Evolutionary conservation across 2,797 vertebrate genomes (phyloP), one percentile per base, ranked within the genome.

Genomic region (Neopelma chrysocephalum): DNA sequence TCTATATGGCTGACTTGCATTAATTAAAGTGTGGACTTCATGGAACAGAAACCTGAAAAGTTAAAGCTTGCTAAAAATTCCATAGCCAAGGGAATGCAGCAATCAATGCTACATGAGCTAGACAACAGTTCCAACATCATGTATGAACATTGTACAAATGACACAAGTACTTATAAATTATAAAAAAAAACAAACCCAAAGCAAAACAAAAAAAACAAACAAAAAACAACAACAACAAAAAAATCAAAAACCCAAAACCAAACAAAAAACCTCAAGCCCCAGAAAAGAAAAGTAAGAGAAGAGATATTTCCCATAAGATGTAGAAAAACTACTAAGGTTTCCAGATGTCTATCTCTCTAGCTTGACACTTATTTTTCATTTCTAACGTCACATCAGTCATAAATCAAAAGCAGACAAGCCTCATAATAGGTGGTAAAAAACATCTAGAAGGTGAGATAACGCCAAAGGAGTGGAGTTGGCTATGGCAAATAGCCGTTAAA

Each of bases 401-500:
- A 90, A 91, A 96, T 96, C 80, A 95, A 91, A 96, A 84, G 26
- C 73, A 96, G 93, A 94, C 50, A 82, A 94, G 69, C 26, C 61
- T 53, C 25, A 3, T 92, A 85, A 51, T 50, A 97, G 85, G 96
- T 97, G 96, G 80, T 66, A 97, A 96, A 97, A 96, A 86, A 61
- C 40, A 89, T 68, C 60, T 50, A 73, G 71, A 87, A 96, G 85
- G 94, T 97, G 96, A 97, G 96, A 97, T 29, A 83, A 91, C 42
- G 54, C 94, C 95, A 42, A 54, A 97, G 85, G 87, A 97, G 82
- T 40, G 21, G 73, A 96, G 64, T 61, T 58, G 47, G 56, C 91
- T 82, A 81, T 54, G 92, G 90, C 80, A 96, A 96, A 96, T 79
- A 96, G 92, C 68, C 4, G 93, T 96, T 96, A 97, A 96, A 94